Evolutionary conservation across 2,888 invertebrate species (phyloP), one percentile per base, ranked within the genome.

Genomic region (Slavum lentiscoides): DNA sequence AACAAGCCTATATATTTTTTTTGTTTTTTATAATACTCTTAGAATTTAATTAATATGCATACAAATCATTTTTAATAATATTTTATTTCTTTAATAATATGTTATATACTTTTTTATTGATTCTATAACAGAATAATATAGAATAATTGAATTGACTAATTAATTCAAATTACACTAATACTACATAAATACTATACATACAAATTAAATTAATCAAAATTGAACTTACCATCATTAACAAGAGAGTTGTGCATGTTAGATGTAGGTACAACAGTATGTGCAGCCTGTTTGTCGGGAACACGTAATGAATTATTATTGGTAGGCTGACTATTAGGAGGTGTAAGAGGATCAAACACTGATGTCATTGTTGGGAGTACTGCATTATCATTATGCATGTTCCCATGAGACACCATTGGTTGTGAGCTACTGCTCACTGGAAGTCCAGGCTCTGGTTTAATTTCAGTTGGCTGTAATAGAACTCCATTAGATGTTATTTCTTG

Each of bases 241-340:
- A 62, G 53, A 37, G 59, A 13, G 1, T 62, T 80, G 1, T 80
- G 77, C 30, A 80, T 62, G 15, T 70, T 80, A 23, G 77, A 64
- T 72, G 70, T 70, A 15, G 77, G 77, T 39, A 69, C 61, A 37
- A 77, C 61, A 17, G 69, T 61, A 37, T 77, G 76, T 61, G 69
- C 76, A 17, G 77, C 77, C 19, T 80, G 77, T 70, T 80, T 80
- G 39, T 80, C 77, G 15, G 77, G 77, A 13, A 80, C 77, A 64
- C 77, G 70, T 55, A 80, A 80, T 39, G 77, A 80, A 80, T 80
- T 80, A 64, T 80, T 80, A 70, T 80, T 80, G 15, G 77, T 80
- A 19, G 77, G 77, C n/a, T 70, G 77, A 72, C 77, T 70, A 55
- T 62, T 80, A 70, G 77, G 77, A 70, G 77, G 77, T 64, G 77